Evolutionary conservation across 2,113 vertebrate species (phyloP).

Genomic region (Sardina pilchardus): DNA sequence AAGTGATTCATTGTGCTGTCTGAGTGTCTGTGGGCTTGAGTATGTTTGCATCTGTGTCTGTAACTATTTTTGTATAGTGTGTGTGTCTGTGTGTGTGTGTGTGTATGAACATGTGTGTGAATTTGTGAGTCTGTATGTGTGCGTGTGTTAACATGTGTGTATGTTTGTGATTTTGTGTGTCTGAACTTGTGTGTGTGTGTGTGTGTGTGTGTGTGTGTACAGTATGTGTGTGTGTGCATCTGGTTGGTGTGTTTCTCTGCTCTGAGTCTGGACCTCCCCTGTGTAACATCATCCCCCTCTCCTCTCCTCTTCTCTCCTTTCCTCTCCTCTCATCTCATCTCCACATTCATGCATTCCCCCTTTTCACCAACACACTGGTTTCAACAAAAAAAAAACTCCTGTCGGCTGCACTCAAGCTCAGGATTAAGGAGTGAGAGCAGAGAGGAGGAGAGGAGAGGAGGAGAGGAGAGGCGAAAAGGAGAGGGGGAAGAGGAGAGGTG

Average conservation of each 20-base stretch:
- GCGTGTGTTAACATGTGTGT: slow-evolving; percentile 47
- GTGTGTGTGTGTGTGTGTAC: slow-evolving; percentile 43
- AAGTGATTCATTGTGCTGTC: slow-evolving; percentile 14
- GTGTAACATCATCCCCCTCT: slow-evolving; percentile 23
- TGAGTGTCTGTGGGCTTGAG: neutral
- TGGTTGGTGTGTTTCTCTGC: slow-evolving; percentile 28
- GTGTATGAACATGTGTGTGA: slow-evolving; percentile 38
- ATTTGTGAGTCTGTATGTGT: slow-evolving; percentile 11
- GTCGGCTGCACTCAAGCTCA: slow-evolving; percentile 11
- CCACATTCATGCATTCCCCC: slow-evolving; percentile 33
- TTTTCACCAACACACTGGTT: too few relatives aligned
- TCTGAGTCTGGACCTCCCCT: too few relatives aligned
- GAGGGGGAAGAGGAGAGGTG: neutral
- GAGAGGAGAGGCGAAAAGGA: neutral
- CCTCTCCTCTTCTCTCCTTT: slow-evolving; percentile 45
- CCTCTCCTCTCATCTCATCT: slow-evolving; percentile 16
- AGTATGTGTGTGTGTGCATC: slow-evolving; percentile 37
- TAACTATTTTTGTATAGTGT: neutral
- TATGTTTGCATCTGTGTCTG: slow-evolving; percentile 46
- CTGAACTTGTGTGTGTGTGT: slow-evolving; percentile 18
- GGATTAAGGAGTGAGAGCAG: slow-evolving; percentile 60
- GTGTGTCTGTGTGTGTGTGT: slow-evolving; percentile 25
- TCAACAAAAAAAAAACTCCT: too few relatives aligned
- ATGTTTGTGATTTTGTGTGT: slow-evolving; percentile 4
- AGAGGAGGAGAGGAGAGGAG: neutral